Base-by-base conservation (phyloP, 2,797 vertebrate genomes). In the Meriones psammophilus region DNA sequence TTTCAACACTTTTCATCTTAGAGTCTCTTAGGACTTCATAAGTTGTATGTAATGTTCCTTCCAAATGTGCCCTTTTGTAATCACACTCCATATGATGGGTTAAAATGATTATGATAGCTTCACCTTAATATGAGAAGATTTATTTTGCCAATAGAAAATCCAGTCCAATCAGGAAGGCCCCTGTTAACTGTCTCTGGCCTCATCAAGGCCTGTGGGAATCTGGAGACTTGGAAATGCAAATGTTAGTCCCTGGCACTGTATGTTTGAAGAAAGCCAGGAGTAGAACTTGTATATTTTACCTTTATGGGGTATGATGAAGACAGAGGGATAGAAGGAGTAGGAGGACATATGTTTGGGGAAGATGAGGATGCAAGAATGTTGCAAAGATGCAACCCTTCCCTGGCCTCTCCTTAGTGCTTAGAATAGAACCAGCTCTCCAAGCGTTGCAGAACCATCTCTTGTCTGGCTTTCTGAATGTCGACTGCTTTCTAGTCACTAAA, bases 81-180 rank as follows among this genome's bases (percentile, higher is more conserved):
- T 95, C 93, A 95, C 93, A 92, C 80, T 89, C 90, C 68, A 93
- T 94, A 92, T 88, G 92, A 96, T 94, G 96, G 93, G 96, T 97
- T 97, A 92, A 97, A 97, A 97, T 96, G 95, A 96, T 96, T 94
- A 94, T 96, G 95, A 96, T 96, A 91, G 68, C 94, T 97, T 96
- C 17, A 92, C 84, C 96, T 97, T 97, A 97, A 97, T 98, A 97
- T 97, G 96, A 97, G 96, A 92, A 94, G 92, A 96, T 97, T 94
- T 93, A 96, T 92, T 50, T 83, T 68, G 95, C 30, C 33, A 24
- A 36, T 87, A 76, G 92, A 91, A 77, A 94, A 64, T n/a, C 4
- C 46, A 39, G 54, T 86, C 95, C 92, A 86, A 88, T 62, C 77
- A 66, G 74, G 64, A 94, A 96, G 83, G 83, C 58, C 66, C 68